A percentile compares a stretch with the other conserved stretches of the same genome.
These are phyloP conservation scores for Leucozona laternaria DNA, from an alignment of 2,888 invertebrate genomes.

Conservation along the genomic window DNA sequence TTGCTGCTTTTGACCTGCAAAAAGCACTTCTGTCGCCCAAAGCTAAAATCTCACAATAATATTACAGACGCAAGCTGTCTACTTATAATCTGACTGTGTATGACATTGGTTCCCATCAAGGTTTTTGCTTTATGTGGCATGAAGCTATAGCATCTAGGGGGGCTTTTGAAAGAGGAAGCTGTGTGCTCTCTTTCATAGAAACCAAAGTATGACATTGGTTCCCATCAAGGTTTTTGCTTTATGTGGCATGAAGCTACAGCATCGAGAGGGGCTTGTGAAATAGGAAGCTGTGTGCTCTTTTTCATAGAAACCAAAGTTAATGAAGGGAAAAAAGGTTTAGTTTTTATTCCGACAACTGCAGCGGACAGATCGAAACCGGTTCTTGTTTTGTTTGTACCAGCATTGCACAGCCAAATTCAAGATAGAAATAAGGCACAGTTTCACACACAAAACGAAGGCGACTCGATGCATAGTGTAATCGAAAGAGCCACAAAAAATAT, in stretches of 20 bases:
- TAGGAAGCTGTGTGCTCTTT: too few relatives aligned
- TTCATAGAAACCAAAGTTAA: slow-evolving; percentile 14
- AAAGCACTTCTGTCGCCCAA: slow-evolving; percentile 17
- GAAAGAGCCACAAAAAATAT: slow-evolving; percentile 11
- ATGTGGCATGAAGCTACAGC: too few relatives aligned
- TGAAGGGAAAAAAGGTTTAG: slow-evolving; percentile 11
- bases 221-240: too few relatives aligned
- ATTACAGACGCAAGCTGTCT: slow-evolving; percentile 5
- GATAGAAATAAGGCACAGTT: slow-evolving; percentile 28
- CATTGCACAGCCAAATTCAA: slow-evolving; percentile 31
- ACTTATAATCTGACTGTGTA: neutral
- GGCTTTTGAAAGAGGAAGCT: slow-evolving; percentile 21
- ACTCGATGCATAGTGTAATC: slow-evolving; percentile 46
- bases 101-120: neutral
- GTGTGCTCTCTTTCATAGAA: too few relatives aligned
- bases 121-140: slow-evolving; percentile 28
- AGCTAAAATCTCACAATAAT: neutral
- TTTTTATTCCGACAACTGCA: slow-evolving; percentile 30
- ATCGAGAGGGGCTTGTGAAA: too few relatives aligned
- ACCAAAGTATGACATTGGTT: too few relatives aligned
- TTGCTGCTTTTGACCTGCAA: slow-evolving; percentile 19
- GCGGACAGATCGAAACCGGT: slow-evolving; percentile 29
- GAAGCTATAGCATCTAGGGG: slow-evolving; percentile 23
- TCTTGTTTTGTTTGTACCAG: slow-evolving; percentile 14
- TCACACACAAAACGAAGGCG: slow-evolving; percentile 44